A percentile compares a stretch with the other conserved stretches of the same genome.
These are phyloP conservation scores for Microchrysa polita DNA, from an alignment of 2,888 invertebrate species.

Conservation along the genomic window DNA sequence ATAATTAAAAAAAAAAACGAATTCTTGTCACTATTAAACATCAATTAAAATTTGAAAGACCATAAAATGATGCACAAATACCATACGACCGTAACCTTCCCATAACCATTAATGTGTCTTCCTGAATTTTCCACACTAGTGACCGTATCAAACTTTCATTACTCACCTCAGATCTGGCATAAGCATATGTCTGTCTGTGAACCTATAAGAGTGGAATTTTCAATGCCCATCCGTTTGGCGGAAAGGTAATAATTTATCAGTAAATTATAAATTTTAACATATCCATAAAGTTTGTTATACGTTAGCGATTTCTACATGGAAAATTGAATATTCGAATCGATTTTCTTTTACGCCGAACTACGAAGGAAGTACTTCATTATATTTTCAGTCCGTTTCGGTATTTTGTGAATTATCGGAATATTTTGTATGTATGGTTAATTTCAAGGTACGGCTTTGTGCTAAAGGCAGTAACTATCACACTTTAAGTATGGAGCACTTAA, in stretches of 20 bases:
- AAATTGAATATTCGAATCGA: conserved; percentile 24
- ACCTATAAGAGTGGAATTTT: neutral
- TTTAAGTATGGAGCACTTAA: no score
- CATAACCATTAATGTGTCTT: neutral
- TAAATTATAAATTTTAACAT: conserved; percentile 43
- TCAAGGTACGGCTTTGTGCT: no score
- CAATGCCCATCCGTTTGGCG: neutral
- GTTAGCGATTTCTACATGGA: conserved; percentile 12
- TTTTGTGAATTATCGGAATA: neutral
- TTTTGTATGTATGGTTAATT: no score
- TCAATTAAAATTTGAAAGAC: conserved; percentile 8
- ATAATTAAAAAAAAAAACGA: neutral
- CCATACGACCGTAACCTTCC: conserved; percentile 30
- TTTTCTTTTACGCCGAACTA: no score
- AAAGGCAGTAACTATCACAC: no score
- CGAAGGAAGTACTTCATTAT: neutral
- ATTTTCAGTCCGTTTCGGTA: neutral
- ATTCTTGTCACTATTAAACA: conserved; percentile 27
- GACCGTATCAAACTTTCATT: conserved; percentile 4
- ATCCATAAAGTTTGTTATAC: conserved; percentile 18
- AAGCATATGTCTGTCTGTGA: no score
- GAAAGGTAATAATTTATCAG: conserved; percentile 37
- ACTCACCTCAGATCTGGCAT: neutral
- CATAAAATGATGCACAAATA: conserved; percentile 24
- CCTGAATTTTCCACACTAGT: conserved; percentile 5